A percentile compares a stretch with the other conserved stretches of the same genome.
Conservation (phyloP, 2,888 invertebrate genomes). For the Amblyjoppa fuscipennis region DNA sequence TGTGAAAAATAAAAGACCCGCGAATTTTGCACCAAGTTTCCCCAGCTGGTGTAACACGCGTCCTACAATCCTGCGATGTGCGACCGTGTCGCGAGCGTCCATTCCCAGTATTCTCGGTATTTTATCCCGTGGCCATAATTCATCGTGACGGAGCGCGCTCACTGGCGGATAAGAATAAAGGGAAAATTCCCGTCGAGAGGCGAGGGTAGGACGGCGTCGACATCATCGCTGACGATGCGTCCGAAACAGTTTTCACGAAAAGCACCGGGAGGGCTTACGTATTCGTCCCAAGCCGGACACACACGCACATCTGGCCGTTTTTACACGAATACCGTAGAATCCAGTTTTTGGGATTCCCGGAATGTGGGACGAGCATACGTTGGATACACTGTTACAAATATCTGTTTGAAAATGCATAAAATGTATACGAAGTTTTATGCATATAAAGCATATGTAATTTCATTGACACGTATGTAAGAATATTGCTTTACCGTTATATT, state of each 20-base stretch:
- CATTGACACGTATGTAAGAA: no score
- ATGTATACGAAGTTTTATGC: no score
- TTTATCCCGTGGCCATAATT: conserved; percentile 6
- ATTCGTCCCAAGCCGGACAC: no score
- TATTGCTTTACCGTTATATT: no score
- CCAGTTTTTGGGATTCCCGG: no score
- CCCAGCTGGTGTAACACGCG: neutral
- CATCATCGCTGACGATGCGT: neutral
- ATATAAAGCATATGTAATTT: no score
- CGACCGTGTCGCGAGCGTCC: neutral
- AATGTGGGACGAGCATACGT: no score
- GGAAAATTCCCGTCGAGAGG: neutral
- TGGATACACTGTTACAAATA: no score
- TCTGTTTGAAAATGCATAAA: no score
- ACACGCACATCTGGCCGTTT: no score
- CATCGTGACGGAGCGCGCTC: neutral
- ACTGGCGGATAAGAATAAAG: neutral
- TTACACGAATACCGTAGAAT: no score
- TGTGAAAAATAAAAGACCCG: neutral
- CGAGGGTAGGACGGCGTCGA: neutral
- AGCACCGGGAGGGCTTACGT: neutral
- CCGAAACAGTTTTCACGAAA: neutral
- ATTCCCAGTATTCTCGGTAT: neutral
- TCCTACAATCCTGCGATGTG: neutral
- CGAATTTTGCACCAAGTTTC: neutral